phyloP scores from a whole-genome alignment of 2,888 invertebrate species.

The Mechanitis messenoides region DNA sequence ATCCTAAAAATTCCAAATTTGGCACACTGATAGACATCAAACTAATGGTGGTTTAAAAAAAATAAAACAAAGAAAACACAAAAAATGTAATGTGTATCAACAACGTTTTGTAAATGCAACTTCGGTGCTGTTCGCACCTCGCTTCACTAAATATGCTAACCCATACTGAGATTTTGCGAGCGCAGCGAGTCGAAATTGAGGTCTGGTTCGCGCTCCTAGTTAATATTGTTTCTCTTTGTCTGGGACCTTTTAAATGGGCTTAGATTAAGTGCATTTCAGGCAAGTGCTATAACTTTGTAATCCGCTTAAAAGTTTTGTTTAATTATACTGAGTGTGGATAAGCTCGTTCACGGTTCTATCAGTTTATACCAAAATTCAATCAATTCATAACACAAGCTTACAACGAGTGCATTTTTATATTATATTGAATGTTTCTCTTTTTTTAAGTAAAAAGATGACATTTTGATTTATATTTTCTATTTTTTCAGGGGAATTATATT shows the following conservation, averaged over 20 bases:
- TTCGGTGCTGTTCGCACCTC: no score
- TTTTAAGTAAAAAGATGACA: background rate
- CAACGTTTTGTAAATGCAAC: no score
- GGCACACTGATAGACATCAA: no score
- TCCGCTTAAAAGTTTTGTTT: constrained; percentile 3
- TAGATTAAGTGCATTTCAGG: constrained; percentile 1
- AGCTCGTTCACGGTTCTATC: constrained; percentile 1
- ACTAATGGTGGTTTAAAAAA: no score
- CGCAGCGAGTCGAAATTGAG: no score
- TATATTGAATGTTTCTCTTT: background rate
- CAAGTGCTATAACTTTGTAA: constrained; percentile 4
- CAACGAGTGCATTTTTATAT: background rate
- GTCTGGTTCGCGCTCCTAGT: no score
- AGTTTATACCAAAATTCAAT: constrained; percentile 4
- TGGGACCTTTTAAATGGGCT: background rate
- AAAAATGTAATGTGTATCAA: no score
- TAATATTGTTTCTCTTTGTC: no score
- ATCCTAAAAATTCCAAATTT: no score
- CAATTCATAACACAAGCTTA: constrained; percentile 13
- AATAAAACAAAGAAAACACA: no score
- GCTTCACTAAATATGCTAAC: no score
- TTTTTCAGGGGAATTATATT: constrained; percentile 64
- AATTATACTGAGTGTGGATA: background rate
- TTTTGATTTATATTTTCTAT: constrained; percentile 2
- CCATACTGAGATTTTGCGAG: no score